Base-by-base conservation (phyloP, 2,888 invertebrate genomes). In the Andrena bucephala region DNA sequence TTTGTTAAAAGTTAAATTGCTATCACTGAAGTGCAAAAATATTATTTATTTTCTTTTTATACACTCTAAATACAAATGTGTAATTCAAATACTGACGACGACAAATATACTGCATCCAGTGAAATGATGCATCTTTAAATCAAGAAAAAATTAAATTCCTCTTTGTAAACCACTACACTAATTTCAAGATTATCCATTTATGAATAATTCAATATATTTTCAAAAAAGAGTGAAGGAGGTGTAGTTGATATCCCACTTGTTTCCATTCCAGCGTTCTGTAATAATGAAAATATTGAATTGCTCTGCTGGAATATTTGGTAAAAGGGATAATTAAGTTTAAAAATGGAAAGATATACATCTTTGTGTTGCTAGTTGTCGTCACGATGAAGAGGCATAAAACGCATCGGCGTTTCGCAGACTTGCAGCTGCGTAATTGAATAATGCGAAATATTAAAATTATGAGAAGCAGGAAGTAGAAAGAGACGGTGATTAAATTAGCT, bases 401-500 rank as follows among this genome's bases (percentile, higher is more conserved):
- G 20, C 36, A n/a, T 29, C 24, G 20, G 57, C 33, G 20, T 33
- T n/a, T 33, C 52, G 52, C 24, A n/a, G 27, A 59, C 13, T 29
- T 29, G 13, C 59, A 59, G 27, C 59, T 59, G 69, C 13, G 54
- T 69, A 36, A 54, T 69, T 57, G 57, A 31, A 57, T 69, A 36
- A 54, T 20, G 13, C 16, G 57, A 36, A 57, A 16, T 24, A 24
- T 62, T 72, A 31, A 24, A 48, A 52, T 72, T 10, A 65, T 4
- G 54, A 65, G n/a, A 59, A 65, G 57, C 31, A 20, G 65, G 16
- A 48, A 27, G 65, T 57, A 62, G 52, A 42, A 57, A 48, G 33
- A 16, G 36, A 54, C 52, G 36, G 36, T 63, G 52, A 52, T 70
- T 62, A 57, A 79, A 57, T 67, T 72, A 80, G 54, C 73, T 60